Evolutionary conservation across 2,888 invertebrate genomes (phyloP).

Genomic region (Oeneis ivallda): DNA sequence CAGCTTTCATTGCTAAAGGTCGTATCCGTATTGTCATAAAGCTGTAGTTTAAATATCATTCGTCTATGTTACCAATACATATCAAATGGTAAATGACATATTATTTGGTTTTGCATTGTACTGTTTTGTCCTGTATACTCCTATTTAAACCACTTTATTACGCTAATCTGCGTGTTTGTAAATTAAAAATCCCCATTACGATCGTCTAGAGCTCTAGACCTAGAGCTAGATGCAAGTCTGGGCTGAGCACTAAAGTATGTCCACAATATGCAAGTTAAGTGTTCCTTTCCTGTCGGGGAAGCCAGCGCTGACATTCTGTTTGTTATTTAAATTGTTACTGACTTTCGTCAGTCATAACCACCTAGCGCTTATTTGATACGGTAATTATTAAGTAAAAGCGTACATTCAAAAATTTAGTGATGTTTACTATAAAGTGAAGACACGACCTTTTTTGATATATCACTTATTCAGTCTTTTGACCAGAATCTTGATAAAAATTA

Average conservation of each 20-base stretch:
- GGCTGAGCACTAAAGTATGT: constrained; percentile 19
- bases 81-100: neutral
- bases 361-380: neutral
- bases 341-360: constrained; percentile 34
- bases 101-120: neutral
- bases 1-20: no score
- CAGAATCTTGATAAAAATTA: no score
- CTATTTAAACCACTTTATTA: neutral
- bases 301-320: constrained; percentile 54
- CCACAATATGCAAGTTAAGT: constrained; percentile 62
- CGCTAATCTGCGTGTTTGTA: neutral
- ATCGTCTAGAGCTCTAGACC: neutral
- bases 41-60: no score
- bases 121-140: neutral
- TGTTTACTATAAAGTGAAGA: neutral
- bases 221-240: neutral
- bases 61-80: no score
- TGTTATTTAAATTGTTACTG: constrained; percentile 64
- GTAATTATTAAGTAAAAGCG: neutral
- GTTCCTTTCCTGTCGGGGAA: constrained; percentile 71
- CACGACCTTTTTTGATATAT: no score
- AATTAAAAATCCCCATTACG: neutral
- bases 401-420: neutral
- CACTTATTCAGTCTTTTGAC: no score
- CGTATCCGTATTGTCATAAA: no score